These are phyloP conservation scores for Tenebrosternarchus preto DNA, from an alignment of 2,113 vertebrate species.

Conservation along the genomic window DNA sequence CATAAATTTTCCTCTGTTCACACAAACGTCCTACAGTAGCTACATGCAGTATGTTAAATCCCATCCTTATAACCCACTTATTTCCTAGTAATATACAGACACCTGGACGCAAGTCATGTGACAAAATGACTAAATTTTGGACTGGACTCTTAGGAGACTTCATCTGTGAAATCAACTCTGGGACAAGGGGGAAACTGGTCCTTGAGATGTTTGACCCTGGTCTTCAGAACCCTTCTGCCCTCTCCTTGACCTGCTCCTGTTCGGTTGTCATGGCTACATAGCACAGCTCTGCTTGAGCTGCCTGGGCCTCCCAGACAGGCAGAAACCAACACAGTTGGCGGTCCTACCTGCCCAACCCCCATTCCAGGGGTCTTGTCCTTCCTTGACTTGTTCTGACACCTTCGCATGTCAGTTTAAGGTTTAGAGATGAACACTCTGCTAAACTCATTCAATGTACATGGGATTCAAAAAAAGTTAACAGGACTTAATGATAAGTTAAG, in stretches of 20 bases:
- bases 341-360: conserved; percentile 23
- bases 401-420: not conserved
- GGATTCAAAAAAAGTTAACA: no score
- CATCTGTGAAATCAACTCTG: conserved; percentile 17
- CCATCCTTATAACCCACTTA: not conserved
- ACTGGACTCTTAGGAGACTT: not conserved
- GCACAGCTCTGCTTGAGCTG: conserved; percentile 60
- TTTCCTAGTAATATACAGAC: conserved; percentile 14
- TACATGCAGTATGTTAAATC: conserved; percentile 3
- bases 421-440: not conserved
- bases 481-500: no score
- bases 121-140: no score
- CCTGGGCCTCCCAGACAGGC: conserved; percentile 60
- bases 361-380: conserved; percentile 32
- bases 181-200: conserved; percentile 50
- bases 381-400: conserved; percentile 8
- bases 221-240: conserved; percentile 55
- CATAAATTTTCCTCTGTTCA: not conserved
- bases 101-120: not conserved
- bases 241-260: conserved; percentile 56
- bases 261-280: conserved; percentile 63
- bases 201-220: conserved; percentile 52
- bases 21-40: conserved; percentile 3
- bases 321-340: conserved; percentile 32
- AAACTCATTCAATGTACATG: no score